Evolutionary conservation across 2,888 invertebrate species (phyloP).

Genomic region (Netelia melanura): DNA sequence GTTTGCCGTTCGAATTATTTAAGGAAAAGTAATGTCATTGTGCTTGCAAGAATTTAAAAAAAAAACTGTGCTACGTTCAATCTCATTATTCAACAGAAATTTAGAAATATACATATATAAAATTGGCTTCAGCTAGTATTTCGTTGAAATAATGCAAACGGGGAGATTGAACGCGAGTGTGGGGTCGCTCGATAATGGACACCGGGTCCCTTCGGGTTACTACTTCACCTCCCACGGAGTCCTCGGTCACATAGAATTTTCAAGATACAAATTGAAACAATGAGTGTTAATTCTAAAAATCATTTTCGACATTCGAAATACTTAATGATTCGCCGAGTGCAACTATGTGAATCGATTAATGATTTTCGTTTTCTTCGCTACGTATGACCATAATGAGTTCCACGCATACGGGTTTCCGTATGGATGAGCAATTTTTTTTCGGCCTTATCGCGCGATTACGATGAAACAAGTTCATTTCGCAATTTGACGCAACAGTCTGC

Average conservation of each 20-base stretch:
- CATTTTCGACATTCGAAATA: background rate
- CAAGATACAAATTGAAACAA: background rate
- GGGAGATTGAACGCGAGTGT: constrained; percentile 39
- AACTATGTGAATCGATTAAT: background rate
- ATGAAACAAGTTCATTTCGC: constrained; percentile 22
- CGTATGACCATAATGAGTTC: constrained; percentile 1
- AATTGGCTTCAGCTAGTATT: constrained; percentile 1
- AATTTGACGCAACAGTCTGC: constrained; percentile 46
- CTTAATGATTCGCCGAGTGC: background rate
- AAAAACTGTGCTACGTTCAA: constrained; percentile 21
- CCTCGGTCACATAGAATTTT: constrained; percentile 2
- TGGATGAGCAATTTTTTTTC: constrained; percentile 14
- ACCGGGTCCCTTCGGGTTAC: constrained; percentile 59
- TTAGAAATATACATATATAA: background rate
- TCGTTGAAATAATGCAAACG: constrained; percentile 15
- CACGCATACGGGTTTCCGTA: constrained; percentile 13
- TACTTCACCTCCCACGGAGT: constrained; percentile 52
- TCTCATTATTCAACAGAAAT: background rate
- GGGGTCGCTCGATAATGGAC: constrained; percentile 62
- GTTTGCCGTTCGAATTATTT: background rate
- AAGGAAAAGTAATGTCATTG: constrained; percentile 13
- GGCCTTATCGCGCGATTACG: constrained; percentile 14
- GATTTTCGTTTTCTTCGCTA: constrained; percentile 1
- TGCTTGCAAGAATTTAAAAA: constrained; percentile 7
- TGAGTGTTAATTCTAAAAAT: background rate